Base-by-base conservation (phyloP, 2,797 vertebrate species). In the Leuciscus waleckii region DNA sequence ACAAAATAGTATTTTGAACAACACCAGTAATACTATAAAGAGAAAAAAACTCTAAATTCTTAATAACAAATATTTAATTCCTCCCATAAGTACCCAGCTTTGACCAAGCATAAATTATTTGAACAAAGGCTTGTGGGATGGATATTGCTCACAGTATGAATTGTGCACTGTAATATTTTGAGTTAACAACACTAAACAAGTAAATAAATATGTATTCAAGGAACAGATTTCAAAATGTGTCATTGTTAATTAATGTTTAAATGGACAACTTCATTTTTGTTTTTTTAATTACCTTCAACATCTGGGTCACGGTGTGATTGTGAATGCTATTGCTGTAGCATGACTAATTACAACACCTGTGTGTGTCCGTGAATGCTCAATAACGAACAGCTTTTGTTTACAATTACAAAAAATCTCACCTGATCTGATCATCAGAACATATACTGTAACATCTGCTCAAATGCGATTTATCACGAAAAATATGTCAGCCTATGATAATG, bases 331-430 rank as follows among this genome's bases (percentile, higher is more conserved):
- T 74, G 13, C 68, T 49, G 39, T 29, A 73, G 37, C 81, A 35
- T 65, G 21, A 83, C 39, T 65, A 37, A 76, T 67, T 21, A 54
- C 61, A 77, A 39, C 73, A 83, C 35, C 32, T 41, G 73, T 54
- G 23, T 7, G 10, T 46, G 16, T 37, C 32, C 21, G 5, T 39
- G 10, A 67, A 76, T 29, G 23, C 43, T 75, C 43, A 21, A 63
- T 63, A 71, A 41, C 43, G 13, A 73, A 75, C 41, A 74, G 41
- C 70, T 13, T 46, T 49, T 74, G 26, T 74, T 63, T 51, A 83
- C 14, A 49, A 37, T 51, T 19, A 8, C 26, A 49, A 29, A 63
- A 49, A 51, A 71, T 63, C 21, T 65, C 80, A 35, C 54, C 26
- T 73, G 8, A 83, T 74, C 43, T 49, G 56, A 49, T 49, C 49